phyloP scores from a whole-genome alignment of 1,140 invertebrate species.

The Monochamus saltuarius region DNA sequence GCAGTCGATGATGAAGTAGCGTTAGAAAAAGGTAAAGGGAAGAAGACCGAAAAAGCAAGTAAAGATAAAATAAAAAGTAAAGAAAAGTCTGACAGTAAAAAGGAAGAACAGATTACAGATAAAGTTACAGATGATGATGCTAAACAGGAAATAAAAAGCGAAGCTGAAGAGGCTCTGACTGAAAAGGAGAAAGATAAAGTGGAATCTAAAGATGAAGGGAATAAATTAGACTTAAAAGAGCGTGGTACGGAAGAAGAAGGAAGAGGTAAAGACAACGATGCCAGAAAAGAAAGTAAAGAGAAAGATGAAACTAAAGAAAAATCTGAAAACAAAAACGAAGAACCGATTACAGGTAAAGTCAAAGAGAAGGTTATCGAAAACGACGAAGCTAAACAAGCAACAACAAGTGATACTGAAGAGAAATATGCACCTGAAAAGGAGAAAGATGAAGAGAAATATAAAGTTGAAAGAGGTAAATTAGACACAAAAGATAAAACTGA shows the following conservation, averaged over 20 bases:
- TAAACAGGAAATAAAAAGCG: neutral
- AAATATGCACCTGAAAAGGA: too few species aligned
- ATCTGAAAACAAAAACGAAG: too few species aligned
- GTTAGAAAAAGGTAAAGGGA: neutral
- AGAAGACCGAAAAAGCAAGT: neutral
- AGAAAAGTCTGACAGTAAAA: neutral
- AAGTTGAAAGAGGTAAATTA: constrained; percentile 2
- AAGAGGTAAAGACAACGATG: too few species aligned
- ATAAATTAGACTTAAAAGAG: neutral
- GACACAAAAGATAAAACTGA: constrained; percentile 4
- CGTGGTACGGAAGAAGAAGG: too few species aligned
- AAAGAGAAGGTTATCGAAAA: too few species aligned
- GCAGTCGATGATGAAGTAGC: neutral
- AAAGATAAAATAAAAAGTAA: neutral
- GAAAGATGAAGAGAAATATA: too few species aligned
- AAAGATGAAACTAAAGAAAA: too few species aligned
- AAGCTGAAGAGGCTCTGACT: too few species aligned
- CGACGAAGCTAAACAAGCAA: too few species aligned
- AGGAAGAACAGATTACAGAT: neutral
- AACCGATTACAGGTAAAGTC: too few species aligned
- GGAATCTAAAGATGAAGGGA: neutral
- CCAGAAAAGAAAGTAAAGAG: too few species aligned
- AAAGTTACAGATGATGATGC: neutral
- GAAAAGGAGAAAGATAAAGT: neutral
- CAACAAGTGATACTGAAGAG: too few species aligned